Conservation (phyloP, 2,797 vertebrate species). For the Aeoliscus strigatus region DNA sequence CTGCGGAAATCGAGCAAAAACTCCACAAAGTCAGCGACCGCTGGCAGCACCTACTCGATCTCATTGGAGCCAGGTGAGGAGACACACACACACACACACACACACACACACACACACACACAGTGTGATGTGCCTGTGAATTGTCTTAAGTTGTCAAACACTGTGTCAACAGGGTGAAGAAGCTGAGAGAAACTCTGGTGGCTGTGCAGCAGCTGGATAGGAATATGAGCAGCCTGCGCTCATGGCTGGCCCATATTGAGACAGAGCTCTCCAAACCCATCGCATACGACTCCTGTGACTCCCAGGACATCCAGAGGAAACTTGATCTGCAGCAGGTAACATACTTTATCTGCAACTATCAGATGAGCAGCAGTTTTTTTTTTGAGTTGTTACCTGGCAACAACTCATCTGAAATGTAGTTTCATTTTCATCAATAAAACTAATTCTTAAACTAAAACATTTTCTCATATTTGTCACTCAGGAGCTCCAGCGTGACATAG, state of each 20-base stretch:
- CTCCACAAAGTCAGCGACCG: slow-evolving; percentile 90
- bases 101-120: not conserved
- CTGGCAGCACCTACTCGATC: slow-evolving; percentile 96
- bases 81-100: not conserved
- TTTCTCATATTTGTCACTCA: slow-evolving; percentile 36
- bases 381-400: no score
- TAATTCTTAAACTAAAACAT: not conserved
- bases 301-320: slow-evolving; percentile 92
- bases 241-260: slow-evolving; percentile 93
- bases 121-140: not conserved
- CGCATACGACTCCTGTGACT: slow-evolving; percentile 88
- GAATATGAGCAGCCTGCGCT: slow-evolving; percentile 91
- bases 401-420: no score
- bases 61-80: slow-evolving; percentile 88
- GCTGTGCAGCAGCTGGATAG: slow-evolving; percentile 96
- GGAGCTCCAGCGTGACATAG: slow-evolving; percentile 96
- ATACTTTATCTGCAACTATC: no score
- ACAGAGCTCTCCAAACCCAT: slow-evolving; percentile 91
- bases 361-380: no score
- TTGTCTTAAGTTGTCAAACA: not conserved
- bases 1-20: slow-evolving; percentile 91
- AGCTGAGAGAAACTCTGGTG: slow-evolving; percentile 91
- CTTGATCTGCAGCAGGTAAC: slow-evolving; percentile 93
- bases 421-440: no score
- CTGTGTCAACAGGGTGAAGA: slow-evolving; percentile 82